Base-by-base conservation (phyloP, 2,797 vertebrate species). In the Sparidentex hasta region DNA sequence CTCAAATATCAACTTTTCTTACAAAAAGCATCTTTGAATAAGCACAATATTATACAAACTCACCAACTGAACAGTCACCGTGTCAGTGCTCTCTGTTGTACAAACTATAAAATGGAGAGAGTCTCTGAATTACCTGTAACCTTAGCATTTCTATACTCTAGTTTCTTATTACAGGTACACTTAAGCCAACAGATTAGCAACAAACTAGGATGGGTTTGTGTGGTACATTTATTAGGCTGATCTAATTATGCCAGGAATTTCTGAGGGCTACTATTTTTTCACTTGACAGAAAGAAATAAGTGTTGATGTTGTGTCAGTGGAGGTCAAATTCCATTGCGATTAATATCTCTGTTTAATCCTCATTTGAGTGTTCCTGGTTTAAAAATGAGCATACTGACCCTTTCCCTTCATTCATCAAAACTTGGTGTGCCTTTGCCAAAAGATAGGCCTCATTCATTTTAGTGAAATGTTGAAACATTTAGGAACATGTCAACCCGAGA, bases 251-350 rank as follows among this genome's bases (percentile, higher is more conserved):
- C 46, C n/a, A 38, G 76, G 9, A 29, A 29, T 44, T 59, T 51
- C 7, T 69, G 12, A 62, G 21, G 5, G 13, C 18, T 29, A 48
- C 29, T 27, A 11, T 20, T 5, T 44, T 65, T 20, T 11, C 11
- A 23, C 18, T 20, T 65, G 54, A 38, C 47, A 59, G n/a, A 47
- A 68, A 63, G 17, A 46, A 16, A 3, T 11, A 5, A 33, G 33
- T 14, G 16, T 41, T 62, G 29, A 23, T 9, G 47, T 18, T 59
- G 29, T 27, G 12, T 80, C 18, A 23, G 41, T 14, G n/a, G 59
- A 65, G 84, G 76, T 84, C 74, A 83, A 46, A 86, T 88, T 90
- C 82, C 76, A 62, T 0, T 21, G 55, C 66, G 65, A 84, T 77
- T 63, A 38, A 73, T 61, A 48, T 64, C 38, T 82, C 16, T 25